These are phyloP conservation scores for Onychostoma macrolepis DNA, from an alignment of 2,113 vertebrate genomes.

Conservation along the genomic window DNA sequence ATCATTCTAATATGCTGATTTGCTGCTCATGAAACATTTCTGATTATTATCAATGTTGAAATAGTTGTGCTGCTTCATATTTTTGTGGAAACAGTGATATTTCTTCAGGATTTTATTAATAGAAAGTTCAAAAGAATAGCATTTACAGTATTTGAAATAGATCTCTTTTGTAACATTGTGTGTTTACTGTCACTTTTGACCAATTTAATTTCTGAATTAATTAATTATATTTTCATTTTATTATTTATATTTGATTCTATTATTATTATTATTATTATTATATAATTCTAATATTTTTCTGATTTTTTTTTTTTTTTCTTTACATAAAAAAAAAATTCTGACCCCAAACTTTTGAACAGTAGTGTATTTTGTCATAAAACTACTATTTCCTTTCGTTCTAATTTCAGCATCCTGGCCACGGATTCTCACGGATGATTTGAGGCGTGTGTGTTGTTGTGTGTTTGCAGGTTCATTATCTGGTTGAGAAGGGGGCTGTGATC, in stretches of 20 bases:
- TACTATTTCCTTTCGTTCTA: neutral
- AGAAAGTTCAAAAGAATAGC: neutral
- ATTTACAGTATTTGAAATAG: neutral
- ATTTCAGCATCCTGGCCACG: neutral
- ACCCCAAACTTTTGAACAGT: neutral
- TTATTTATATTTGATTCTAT: too few relatives aligned
- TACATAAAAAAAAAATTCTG: too few relatives aligned
- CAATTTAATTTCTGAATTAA: neutral
- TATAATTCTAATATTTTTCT: too few relatives aligned
- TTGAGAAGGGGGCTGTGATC: constrained; percentile 94
- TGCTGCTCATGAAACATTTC: too few relatives aligned
- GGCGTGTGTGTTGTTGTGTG: neutral
- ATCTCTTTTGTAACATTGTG: neutral
- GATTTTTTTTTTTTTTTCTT: too few relatives aligned
- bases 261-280: too few relatives aligned
- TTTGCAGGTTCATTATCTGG: constrained; percentile 91
- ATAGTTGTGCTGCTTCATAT: neutral
- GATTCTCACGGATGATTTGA: neutral
- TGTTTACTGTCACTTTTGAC: neutral
- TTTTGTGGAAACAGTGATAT: neutral
- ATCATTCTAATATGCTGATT: neutral
- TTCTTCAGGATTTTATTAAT: neutral
- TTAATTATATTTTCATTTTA: too few relatives aligned
- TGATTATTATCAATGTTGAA: neutral
- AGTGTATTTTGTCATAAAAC: neutral